phyloP scores from a whole-genome alignment of 2,888 invertebrate species.

The Hermaeophaga mercurialis region DNA sequence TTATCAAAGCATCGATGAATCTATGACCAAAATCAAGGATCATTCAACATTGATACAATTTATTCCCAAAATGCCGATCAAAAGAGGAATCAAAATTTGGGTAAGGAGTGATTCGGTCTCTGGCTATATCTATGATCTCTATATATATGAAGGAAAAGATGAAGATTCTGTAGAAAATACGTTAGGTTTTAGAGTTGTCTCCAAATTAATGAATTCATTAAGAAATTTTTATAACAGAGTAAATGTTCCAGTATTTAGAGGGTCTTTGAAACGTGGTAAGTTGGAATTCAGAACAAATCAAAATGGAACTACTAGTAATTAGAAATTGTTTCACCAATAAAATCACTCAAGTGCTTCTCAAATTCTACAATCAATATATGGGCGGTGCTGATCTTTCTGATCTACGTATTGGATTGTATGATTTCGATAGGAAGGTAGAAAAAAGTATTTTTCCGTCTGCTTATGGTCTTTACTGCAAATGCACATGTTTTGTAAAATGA shows the following conservation, averaged over 20 bases:
- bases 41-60: neutral
- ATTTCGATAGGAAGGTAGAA: no score
- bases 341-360: no score
- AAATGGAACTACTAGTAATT: neutral
- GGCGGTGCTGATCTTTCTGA: no score
- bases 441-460: no score
- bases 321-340: no score
- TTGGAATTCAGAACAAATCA: neutral
- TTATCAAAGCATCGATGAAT: conserved; percentile 10
- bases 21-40: conserved; percentile 2
- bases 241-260: neutral
- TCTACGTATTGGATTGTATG: no score
- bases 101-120: neutral
- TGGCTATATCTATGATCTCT: neutral
- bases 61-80: neutral
- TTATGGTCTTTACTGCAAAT: no score
- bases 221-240: neutral
- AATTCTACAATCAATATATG: no score
- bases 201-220: neutral
- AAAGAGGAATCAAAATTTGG: conserved; percentile 3
- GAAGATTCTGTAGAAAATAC: neutral
- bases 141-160: neutral
- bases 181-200: neutral
- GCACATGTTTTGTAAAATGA: no score
- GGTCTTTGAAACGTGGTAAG: neutral